phyloP scores from a whole-genome alignment of 2,888 invertebrate genomes.

The Stegana nigrithorax region DNA sequence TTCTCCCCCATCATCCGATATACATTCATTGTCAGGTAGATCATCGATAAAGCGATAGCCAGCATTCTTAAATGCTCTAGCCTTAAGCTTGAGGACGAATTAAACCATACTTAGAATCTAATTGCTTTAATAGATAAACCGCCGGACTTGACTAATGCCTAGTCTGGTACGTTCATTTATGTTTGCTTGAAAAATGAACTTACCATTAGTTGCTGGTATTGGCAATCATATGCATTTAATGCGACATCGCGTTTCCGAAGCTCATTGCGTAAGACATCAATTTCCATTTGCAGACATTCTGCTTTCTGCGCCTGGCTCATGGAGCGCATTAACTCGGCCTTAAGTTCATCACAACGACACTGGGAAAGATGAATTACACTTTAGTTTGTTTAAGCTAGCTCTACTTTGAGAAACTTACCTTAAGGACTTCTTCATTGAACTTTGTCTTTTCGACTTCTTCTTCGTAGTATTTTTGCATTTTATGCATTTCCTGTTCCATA shows the following conservation, averaged over 20 bases:
- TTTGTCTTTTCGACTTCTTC: constrained; percentile 41
- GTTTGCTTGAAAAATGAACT: constrained; percentile 32
- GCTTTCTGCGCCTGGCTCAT: constrained; percentile 42
- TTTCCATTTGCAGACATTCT: constrained; percentile 45
- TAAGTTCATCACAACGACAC: constrained; percentile 46
- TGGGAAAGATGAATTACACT: constrained; percentile 7
- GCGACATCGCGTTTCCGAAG: constrained; percentile 50
- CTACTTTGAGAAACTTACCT: constrained; percentile 45
- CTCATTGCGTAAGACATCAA: constrained; percentile 50
- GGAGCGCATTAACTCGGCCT: constrained; percentile 41
- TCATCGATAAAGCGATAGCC: constrained; percentile 48
- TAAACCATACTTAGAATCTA: too few relatives aligned
- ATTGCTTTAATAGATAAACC: too few relatives aligned
- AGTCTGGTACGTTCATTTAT: too few relatives aligned
- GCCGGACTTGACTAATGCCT: too few relatives aligned
- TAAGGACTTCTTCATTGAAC: constrained; percentile 44
- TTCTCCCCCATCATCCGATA: constrained; percentile 24
- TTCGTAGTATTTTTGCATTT: constrained; percentile 57
- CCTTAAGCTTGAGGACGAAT: constrained; percentile 36
- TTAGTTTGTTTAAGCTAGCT: neutral
- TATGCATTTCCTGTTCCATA: constrained; percentile 49
- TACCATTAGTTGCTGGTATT: constrained; percentile 52
- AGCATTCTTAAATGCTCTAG: constrained; percentile 39
- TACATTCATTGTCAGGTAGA: constrained; percentile 41
- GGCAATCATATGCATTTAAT: constrained; percentile 53